Base-by-base conservation (phyloP, 1,140 invertebrate species). In the Papilio polytes region DNA sequence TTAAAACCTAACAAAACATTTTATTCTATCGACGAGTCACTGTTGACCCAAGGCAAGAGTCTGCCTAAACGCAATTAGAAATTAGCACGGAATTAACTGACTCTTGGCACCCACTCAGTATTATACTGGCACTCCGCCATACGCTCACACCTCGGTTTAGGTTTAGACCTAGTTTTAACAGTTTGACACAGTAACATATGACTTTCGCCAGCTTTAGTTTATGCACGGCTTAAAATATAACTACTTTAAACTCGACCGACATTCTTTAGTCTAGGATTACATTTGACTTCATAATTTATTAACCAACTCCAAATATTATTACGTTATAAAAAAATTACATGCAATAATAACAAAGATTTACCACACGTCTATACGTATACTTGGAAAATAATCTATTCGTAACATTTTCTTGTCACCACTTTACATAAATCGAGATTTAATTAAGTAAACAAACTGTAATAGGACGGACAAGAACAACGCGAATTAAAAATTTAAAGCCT, bases 21-120 rank as follows among this genome's bases (percentile, higher is more conserved):
- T 51, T 22, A 74, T 48, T 26, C 74, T 53, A 77, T 77, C 48
- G 74, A 77, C 26, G 8, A 59, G 51, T 77, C 8, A 31, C 73
- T 81, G 81, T 77, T 79, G 72, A 83, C 63, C 80, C 18, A 46
- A 78, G 74, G 80, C 83, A 84, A 36, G 26, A 51, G 46, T 31
- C 26, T 70, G 26, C 63, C 63, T 31, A 70, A 70, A 56, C 74
- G 51, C 86, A 91, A 90, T 92, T 90, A 89, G 86, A 88, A 88
- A 91, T 92, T 90, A 89, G 88, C 83, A 81, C 86, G 82, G 89
- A 87, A 91, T 89, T 89, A 89, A 90, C 88, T 87, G 87, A 88
- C 85, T 90, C 85, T 93, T 93, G 89, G 91, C 89, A 91, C 83
- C 85, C 86, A 80, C 83, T 84, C 80, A 81, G 83, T 84, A 85